These are phyloP conservation scores for Drosophila sturtevanti DNA, from an alignment of 1,140 invertebrate genomes.

Conservation along the genomic window DNA sequence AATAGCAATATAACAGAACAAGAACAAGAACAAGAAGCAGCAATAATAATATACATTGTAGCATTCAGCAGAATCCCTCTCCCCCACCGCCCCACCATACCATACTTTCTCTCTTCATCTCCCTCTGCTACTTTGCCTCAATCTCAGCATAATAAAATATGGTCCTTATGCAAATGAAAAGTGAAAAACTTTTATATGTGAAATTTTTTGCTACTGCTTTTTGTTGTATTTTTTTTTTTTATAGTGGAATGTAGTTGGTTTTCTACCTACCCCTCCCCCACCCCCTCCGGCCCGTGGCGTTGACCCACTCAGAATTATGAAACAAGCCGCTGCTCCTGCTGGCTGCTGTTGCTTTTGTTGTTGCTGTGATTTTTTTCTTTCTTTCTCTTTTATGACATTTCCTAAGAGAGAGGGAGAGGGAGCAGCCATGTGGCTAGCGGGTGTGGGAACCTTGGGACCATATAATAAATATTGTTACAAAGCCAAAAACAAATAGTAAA, in stretches of 20 bases:
- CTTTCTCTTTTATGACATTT: conserved; percentile 68
- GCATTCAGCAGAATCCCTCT: too few species aligned
- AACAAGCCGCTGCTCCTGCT: conserved; percentile 37
- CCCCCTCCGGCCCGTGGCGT: not conserved
- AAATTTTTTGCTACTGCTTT: conserved; percentile 50
- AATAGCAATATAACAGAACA: conserved; percentile 61
- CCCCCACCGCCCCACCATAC: not conserved
- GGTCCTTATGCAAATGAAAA: conserved; percentile 72
- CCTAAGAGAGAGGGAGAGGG: not conserved
- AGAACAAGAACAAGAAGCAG: conserved; percentile 6
- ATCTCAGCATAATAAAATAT: conserved; percentile 20
- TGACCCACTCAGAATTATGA: conserved; percentile 64
- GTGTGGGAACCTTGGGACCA: not conserved
- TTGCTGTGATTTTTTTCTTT: conserved; percentile 39
- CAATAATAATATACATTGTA: conserved; percentile 17
- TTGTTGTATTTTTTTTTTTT: not conserved
- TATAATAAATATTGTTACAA: conserved; percentile 73
- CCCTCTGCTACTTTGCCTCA: too few species aligned
- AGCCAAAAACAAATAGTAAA: conserved; percentile 79
- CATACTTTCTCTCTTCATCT: too few species aligned
- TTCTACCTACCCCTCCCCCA: not conserved
- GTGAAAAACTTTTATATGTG: conserved; percentile 67
- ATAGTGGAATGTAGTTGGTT: conserved; percentile 3
- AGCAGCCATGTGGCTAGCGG: conserved; percentile 10
- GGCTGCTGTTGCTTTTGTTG: conserved; percentile 25